Evolutionary conservation across 2,888 invertebrate genomes (phyloP).

Genomic region (Epicampocera succincta): DNA sequence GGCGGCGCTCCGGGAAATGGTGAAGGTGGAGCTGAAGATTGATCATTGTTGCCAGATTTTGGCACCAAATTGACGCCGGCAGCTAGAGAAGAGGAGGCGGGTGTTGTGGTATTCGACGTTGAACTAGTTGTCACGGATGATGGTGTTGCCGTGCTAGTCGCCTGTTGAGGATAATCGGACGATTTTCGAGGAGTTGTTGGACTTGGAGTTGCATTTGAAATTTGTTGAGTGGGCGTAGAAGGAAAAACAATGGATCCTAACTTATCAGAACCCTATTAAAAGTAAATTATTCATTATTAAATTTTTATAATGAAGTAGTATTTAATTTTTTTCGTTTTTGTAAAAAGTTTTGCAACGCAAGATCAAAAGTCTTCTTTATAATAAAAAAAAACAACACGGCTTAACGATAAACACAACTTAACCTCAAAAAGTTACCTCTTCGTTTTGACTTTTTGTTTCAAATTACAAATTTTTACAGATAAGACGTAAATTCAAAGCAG

Average conservation of each 20-base stretch:
- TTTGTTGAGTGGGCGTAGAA: conserved; percentile 83
- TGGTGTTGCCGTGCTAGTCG: conserved; percentile 73
- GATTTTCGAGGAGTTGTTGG: conserved; percentile 86
- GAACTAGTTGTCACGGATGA: conserved; percentile 57
- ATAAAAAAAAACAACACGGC: too few species aligned
- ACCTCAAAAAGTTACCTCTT: not conserved
- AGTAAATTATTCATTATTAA: conserved; percentile 72
- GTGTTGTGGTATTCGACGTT: conserved; percentile 58
- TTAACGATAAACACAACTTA: too few species aligned
- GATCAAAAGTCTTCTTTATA: conserved; percentile 46
- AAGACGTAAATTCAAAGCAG: conserved; percentile 1
- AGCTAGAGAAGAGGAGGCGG: conserved; percentile 33
- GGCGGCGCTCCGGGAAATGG: conserved; percentile 62
- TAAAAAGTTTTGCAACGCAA: conserved; percentile 41
- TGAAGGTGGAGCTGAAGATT: conserved; percentile 45
- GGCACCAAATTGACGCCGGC: conserved; percentile 41
- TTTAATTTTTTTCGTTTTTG: not conserved
- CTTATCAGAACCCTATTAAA: conserved; percentile 87
- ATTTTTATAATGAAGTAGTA: not conserved
- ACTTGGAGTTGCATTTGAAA: conserved; percentile 81
- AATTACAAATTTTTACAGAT: too few species aligned
- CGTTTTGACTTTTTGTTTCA: not conserved
- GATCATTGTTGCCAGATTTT: conserved; percentile 57
- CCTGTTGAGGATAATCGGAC: conserved; percentile 85
- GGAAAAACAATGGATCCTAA: conserved; percentile 87